Conservation (phyloP, 2,888 invertebrate species). For the Ceriagrion tenellum region DNA sequence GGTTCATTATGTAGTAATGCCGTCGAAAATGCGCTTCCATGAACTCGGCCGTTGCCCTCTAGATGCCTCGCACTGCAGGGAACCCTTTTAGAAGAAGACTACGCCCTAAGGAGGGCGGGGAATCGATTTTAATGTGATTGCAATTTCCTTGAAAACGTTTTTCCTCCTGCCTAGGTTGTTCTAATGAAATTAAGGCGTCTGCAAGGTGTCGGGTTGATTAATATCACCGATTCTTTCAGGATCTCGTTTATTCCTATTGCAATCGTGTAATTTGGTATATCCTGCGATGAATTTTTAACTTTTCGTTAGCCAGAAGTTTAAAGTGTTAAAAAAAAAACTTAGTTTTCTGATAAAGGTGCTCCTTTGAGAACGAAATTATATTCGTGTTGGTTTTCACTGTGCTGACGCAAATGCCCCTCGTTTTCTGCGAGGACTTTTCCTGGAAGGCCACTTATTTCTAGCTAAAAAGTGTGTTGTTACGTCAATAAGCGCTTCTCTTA, state of each 20-base stretch:
- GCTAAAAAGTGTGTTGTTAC: too few species aligned
- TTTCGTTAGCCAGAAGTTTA: too few species aligned
- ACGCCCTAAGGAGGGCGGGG: background rate
- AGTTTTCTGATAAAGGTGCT: too few species aligned
- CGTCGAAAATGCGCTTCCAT: background rate
- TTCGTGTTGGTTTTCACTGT: too few species aligned
- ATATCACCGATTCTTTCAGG: background rate
- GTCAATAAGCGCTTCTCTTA: too few species aligned
- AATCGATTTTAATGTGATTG: background rate
- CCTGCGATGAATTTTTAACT: background rate
- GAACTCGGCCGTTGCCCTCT: background rate
- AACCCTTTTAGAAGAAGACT: background rate
- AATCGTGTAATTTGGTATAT: background rate
- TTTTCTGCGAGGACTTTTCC: too few species aligned
- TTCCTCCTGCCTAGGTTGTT: background rate
- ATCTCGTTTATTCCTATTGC: background rate
- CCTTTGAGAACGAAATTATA: too few species aligned
- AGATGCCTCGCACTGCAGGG: background rate
- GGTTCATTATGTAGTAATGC: background rate
- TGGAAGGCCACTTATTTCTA: too few species aligned
- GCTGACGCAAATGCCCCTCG: too few species aligned
- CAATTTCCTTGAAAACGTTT: conserved; percentile 2
- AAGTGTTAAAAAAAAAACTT: too few species aligned
- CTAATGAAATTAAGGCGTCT: background rate
- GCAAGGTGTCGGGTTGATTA: background rate